phyloP scores from a whole-genome alignment of 2,888 invertebrate genomes.

The Poecilus cupreus region DNA sequence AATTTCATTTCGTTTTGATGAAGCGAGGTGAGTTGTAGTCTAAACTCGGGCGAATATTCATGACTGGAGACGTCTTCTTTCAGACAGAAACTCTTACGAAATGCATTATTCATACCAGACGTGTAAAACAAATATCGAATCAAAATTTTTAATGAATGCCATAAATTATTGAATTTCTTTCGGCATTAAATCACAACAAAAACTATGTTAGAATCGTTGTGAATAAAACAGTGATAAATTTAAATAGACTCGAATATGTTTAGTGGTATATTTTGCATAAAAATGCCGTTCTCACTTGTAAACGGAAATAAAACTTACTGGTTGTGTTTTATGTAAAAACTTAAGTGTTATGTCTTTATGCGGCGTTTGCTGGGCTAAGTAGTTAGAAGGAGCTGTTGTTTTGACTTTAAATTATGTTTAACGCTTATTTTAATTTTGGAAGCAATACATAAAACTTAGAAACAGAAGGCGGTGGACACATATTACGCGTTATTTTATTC shows the following conservation, averaged over 20 bases:
- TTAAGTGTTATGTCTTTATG: conserved; percentile 34
- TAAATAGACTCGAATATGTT: conserved; percentile 24
- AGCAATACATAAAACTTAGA: background rate
- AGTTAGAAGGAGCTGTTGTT: conserved; percentile 15
- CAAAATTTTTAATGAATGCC: conserved; percentile 58
- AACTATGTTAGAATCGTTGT: conserved; percentile 21
- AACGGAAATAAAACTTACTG: conserved; percentile 36
- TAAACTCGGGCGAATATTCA: conserved; percentile 26
- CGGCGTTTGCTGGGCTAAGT: background rate
- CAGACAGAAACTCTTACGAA: conserved; percentile 31
- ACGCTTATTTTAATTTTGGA: conserved; percentile 3
- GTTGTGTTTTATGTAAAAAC: conserved; percentile 25
- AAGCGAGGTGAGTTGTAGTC: background rate
- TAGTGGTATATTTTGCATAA: conserved; percentile 25
- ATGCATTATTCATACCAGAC: conserved; percentile 44
- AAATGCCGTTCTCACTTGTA: conserved; percentile 48
- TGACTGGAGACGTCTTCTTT: conserved; percentile 17
- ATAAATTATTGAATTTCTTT: conserved; percentile 54
- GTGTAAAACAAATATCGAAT: conserved; percentile 59
- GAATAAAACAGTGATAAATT: conserved; percentile 45
- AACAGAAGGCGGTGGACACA: background rate
- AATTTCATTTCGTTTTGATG: conserved; percentile 38
- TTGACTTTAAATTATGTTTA: conserved; percentile 29
- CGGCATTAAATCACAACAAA: conserved; percentile 42
- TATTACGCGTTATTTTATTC: conserved; percentile 18